Percentiles rank a stretch among this genome's conserved stretches.
Evolutionary conservation across 2,113 vertebrate species (phyloP).

Genomic region (human): GRCh38 chr9:12156501-12157000

Average conservation of each 20-base stretch:
- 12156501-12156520: background rate
- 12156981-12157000: background rate
- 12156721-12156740: background rate
- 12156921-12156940: background rate
- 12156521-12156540: background rate
- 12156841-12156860: background rate
- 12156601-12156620: background rate
- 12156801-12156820: background rate
- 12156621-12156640: background rate
- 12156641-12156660: background rate
- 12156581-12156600: background rate
- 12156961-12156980: background rate
- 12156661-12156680: background rate
- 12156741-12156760: background rate
- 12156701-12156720: background rate
- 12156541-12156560: background rate
- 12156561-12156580: background rate
- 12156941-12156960: background rate
- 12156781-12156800: background rate
- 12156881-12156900: background rate
- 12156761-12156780: background rate
- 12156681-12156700: background rate
- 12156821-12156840: background rate
- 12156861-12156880: background rate
- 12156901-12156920: background rate